A percentile compares a stretch with the other conserved stretches of the same genome.
phyloP scores from a whole-genome alignment of 2,888 invertebrate species.

The Pomacea canaliculata region DNA sequence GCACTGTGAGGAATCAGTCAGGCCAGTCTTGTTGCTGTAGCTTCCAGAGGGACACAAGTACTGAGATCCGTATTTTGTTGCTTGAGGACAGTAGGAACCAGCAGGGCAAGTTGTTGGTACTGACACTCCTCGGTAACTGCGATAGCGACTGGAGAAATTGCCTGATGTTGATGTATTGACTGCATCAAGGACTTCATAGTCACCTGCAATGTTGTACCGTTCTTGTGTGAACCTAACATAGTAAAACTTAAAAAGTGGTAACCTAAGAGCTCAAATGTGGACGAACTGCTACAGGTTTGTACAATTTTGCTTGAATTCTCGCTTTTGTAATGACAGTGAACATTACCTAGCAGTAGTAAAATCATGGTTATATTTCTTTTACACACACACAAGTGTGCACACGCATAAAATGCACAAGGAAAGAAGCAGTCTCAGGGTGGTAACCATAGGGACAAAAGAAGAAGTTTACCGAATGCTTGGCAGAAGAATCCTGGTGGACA shows the following conservation, averaged over 20 bases:
- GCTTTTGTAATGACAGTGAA: too few relatives aligned
- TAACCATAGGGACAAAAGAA: too few relatives aligned
- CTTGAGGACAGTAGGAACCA: constrained; percentile 63
- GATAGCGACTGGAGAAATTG: constrained; percentile 59
- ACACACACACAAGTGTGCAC: too few relatives aligned
- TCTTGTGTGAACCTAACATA: not conserved
- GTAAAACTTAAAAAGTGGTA: not conserved
- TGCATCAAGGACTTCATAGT: constrained; percentile 61
- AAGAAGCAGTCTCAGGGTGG: too few relatives aligned
- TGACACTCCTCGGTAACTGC: constrained; percentile 62
- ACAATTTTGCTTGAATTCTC: too few relatives aligned
- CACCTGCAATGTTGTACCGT: constrained; percentile 43
- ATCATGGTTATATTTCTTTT: too few relatives aligned
- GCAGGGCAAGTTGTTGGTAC: constrained; percentile 60
- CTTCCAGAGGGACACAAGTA: constrained; percentile 63
- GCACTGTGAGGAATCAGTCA: constrained; percentile 56
- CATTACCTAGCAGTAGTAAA: too few relatives aligned
- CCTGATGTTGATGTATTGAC: constrained; percentile 53
- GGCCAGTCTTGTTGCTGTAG: constrained; percentile 62
- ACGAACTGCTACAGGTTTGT: too few relatives aligned
- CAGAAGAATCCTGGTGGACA: constrained; percentile 66
- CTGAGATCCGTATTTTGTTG: constrained; percentile 53
- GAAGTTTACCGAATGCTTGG: constrained; percentile 57
- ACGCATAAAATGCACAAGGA: too few relatives aligned
- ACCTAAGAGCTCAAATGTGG: not conserved